These are phyloP conservation scores for Drosophila rufa DNA, from an alignment of 1,140 invertebrate species.

Conservation along the genomic window DNA sequence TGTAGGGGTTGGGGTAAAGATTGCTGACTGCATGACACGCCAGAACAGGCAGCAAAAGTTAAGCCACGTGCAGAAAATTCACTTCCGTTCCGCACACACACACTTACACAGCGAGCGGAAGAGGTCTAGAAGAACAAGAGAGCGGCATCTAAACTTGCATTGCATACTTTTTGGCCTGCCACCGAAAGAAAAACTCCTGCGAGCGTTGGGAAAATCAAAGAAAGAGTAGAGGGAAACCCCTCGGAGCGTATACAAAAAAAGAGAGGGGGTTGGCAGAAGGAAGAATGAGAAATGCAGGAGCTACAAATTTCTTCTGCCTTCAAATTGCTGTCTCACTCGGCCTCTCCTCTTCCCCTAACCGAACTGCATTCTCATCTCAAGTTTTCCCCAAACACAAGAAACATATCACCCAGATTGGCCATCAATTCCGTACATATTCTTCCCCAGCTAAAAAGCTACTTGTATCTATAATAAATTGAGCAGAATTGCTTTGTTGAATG, in stretches of 20 bases:
- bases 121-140: constrained; percentile 30
- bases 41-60: constrained; percentile 62
- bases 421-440: constrained; percentile 8
- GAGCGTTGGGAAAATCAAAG: constrained; percentile 23
- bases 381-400: constrained; percentile 15
- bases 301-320: constrained; percentile 39
- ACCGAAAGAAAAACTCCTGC: constrained; percentile 42
- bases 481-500: neutral
- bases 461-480: constrained; percentile 13
- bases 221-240: constrained; percentile 6
- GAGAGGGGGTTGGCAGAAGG: neutral
- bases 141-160: constrained; percentile 55
- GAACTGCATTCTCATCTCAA: constrained; percentile 23
- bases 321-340: constrained; percentile 32
- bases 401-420: constrained; percentile 26
- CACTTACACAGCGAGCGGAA: constrained; percentile 12
- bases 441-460: neutral
- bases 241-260: constrained; percentile 1
- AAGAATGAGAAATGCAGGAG: constrained; percentile 17
- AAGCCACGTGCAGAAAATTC: constrained; percentile 72
- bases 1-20: constrained; percentile 26
- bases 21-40: constrained; percentile 64
- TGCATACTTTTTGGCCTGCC: constrained; percentile 62
- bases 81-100: constrained; percentile 45
- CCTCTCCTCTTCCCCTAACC: neutral